Percentiles rank a stretch among this genome's conserved stretches.
phyloP scores from a whole-genome alignment of 2,888 invertebrate genomes.

The Erebia ligea region DNA sequence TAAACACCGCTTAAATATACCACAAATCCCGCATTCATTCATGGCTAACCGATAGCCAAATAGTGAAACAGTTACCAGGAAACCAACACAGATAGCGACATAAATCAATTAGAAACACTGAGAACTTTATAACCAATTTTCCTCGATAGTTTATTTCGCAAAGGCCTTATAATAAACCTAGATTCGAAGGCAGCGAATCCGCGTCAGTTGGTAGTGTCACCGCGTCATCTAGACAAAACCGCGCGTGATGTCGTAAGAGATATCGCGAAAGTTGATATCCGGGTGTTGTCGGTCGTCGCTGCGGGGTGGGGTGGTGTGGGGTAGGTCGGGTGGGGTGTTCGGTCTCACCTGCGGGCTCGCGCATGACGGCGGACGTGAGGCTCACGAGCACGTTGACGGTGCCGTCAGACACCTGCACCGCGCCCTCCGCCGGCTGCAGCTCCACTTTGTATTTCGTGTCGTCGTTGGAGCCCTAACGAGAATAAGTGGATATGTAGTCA shows the following conservation, averaged over 20 bases:
- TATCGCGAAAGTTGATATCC: not conserved
- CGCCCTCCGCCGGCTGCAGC: conserved; percentile 92
- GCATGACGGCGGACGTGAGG: conserved; percentile 96
- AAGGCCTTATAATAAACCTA: not conserved
- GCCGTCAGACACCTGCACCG: conserved; percentile 91
- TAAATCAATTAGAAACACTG: not conserved
- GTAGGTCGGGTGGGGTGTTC: conserved; percentile 23
- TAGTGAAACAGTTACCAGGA: not conserved
- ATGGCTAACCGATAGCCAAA: not conserved
- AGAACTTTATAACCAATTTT: not conserved
- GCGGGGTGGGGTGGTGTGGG: conserved; percentile 12
- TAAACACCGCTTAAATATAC: not conserved
- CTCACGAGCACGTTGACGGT: conserved; percentile 92
- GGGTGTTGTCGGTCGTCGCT: conserved; percentile 29
- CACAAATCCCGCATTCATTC: not conserved
- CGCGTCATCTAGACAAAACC: conserved; percentile 20
- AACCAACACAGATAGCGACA: not conserved
- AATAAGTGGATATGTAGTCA: no score
- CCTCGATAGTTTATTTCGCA: not conserved
- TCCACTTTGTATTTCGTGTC: conserved; percentile 90
- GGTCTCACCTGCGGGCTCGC: conserved; percentile 87
- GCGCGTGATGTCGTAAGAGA: not conserved
- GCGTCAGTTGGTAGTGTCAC: conserved; percentile 8
- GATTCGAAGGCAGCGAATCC: not conserved
- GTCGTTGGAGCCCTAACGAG: conserved; percentile 58